Evolutionary conservation across 2,113 vertebrate genomes (phyloP), one percentile per base, ranked within the genome.

Genomic region (Gymnobelideus leadbeateri): DNA sequence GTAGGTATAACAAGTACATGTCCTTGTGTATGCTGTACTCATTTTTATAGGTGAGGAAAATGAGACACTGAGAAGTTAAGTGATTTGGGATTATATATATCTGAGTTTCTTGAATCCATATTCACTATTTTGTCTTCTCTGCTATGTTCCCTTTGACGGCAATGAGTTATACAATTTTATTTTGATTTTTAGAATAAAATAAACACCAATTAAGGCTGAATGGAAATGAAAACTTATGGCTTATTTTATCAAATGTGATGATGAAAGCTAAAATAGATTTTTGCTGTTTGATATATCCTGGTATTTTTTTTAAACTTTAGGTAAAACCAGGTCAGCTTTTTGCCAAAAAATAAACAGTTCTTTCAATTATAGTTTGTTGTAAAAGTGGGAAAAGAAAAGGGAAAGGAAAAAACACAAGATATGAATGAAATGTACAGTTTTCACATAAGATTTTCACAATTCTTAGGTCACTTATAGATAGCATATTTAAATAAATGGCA

Each of bases 201-300:
- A 37, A 77, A 8, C 61, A 77, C 12, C 3, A n/a, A n/a, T 77
- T n/a, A 37, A 37, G 11, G 31, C 14, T 96, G 89, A 96, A 94
- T 94, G 94, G 91, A 24, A 96, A 43, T 28, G 4, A 94, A 89
- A 94, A 91, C 10, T 49, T 61, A 14, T 93, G 53, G 46, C 31
- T 92, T 25, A 19, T 8, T 96, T 94, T 92, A 92, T 96, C 91
- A 91, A 90, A 89, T 93, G 89, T 50, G 28, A 91, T 94, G 93
- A 91, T 93, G 50, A 3, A 91, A 52, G 57, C 61, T 94, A 53
- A 93, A 53, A 93, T 43, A 93, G 61, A 93, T 96, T 91, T 91
- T 94, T 93, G 53, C 91, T 93, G 24, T 43, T 68, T 93, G 92
- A 68, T 77, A 16, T 46, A 31, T 90, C 89, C 89, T 89, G 46